A percentile compares a stretch with the other conserved stretches of the same genome.
Conservation (phyloP, 2,113 vertebrate species). For the Echinops telfairi region DNA sequence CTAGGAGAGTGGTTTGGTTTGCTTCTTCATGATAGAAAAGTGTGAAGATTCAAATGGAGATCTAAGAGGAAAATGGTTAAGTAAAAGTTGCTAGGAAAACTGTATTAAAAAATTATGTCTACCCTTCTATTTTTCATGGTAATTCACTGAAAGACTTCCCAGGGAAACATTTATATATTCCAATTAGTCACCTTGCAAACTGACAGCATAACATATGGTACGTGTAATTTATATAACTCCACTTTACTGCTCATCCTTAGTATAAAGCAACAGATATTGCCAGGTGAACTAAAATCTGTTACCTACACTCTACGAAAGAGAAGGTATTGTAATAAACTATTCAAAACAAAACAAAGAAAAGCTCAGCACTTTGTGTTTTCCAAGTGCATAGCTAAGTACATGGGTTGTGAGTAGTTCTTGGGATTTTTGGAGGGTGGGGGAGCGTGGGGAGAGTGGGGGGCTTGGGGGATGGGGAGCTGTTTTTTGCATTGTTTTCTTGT, state of each 20-base stretch:
- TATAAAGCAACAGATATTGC: not conserved
- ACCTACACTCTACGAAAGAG: too few species aligned
- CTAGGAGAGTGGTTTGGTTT: not conserved
- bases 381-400: not conserved
- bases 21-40: not conserved
- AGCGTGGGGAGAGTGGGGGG: too few species aligned
- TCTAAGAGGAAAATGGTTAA: not conserved
- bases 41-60: not conserved
- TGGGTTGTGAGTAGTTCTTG: not conserved
- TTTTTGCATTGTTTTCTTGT: not conserved
- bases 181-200: not conserved
- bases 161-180: not conserved
- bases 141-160: not conserved
- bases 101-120: not conserved
- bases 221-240: not conserved
- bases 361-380: not conserved
- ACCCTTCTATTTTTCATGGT: not conserved
- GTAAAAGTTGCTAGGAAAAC: not conserved
- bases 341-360: too few species aligned
- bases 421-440: too few species aligned
- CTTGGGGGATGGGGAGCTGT: too few species aligned
- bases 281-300: not conserved
- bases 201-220: not conserved
- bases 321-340: not conserved
- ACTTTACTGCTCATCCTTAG: not conserved